phyloP scores from a whole-genome alignment of 1,140 invertebrate genomes.

The Drosophila leontia region DNA sequence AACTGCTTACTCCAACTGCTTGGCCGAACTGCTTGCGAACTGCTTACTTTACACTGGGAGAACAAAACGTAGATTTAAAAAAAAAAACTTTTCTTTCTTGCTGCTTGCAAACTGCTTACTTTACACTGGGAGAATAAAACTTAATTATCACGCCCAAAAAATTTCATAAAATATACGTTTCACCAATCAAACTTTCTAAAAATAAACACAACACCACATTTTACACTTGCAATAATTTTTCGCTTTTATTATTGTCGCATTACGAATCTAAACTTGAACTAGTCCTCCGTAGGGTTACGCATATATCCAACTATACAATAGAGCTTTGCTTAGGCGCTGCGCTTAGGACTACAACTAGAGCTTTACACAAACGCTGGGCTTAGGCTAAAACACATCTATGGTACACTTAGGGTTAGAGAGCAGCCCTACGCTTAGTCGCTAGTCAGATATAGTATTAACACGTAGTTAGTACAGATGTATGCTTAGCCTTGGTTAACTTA shows the following conservation, averaged over 20 bases:
- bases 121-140: too few relatives aligned
- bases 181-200: neutral
- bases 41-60: too few relatives aligned
- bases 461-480: slow-evolving; percentile 1
- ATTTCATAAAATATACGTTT: too few relatives aligned
- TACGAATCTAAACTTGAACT: slow-evolving; percentile 81
- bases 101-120: too few relatives aligned
- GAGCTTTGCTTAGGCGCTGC: slow-evolving; percentile 65
- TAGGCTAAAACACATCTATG: slow-evolving; percentile 67
- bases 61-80: too few relatives aligned
- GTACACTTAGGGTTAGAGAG: slow-evolving; percentile 58
- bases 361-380: slow-evolving; percentile 35
- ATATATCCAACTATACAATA: slow-evolving; percentile 75
- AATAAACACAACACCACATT: neutral
- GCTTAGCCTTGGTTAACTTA: slow-evolving; percentile 52
- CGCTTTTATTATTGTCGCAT: slow-evolving; percentile 80
- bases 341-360: slow-evolving; percentile 60
- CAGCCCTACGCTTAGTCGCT: slow-evolving; percentile 53
- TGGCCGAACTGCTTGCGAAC: too few relatives aligned
- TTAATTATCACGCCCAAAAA: too few relatives aligned
- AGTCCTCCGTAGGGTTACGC: slow-evolving; percentile 40
- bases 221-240: slow-evolving; percentile 65
- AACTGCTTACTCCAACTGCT: too few relatives aligned
- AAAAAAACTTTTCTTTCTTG: too few relatives aligned
- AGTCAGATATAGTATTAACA: slow-evolving; percentile 7